Evolutionary conservation across 2,797 vertebrate genomes (phyloP).

Genomic region (Cyclopterus lumpus): DNA sequence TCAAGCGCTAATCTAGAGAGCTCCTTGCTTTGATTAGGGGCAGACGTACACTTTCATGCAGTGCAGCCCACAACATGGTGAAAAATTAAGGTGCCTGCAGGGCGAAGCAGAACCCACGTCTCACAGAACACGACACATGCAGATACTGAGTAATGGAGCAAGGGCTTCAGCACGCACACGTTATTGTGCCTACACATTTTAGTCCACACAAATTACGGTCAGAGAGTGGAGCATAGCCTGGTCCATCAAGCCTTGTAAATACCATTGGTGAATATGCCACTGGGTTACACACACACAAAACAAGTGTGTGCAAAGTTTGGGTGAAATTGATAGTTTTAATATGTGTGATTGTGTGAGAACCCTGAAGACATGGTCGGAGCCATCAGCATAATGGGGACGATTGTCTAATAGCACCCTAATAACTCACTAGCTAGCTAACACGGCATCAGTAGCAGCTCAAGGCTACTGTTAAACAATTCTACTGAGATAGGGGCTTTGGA

Average conservation of each 20-base stretch:
- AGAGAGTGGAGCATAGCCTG: constrained; percentile 69
- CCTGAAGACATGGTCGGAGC: constrained; percentile 61
- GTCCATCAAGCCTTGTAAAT: constrained; percentile 76
- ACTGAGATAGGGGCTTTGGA: constrained; percentile 59
- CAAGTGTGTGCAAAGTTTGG: constrained; percentile 54
- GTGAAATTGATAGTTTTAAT: constrained; percentile 75
- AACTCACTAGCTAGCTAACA: constrained; percentile 66
- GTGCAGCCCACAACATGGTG: constrained; percentile 71
- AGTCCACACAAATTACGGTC: constrained; percentile 76
- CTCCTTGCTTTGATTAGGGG: constrained; percentile 79
- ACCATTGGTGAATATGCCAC: constrained; percentile 81
- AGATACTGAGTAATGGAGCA: constrained; percentile 71
- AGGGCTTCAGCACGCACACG: constrained; percentile 29
- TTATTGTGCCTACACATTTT: constrained; percentile 26
- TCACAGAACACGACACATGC: constrained; percentile 70
- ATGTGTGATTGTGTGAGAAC: constrained; percentile 58
- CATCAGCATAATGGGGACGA: constrained; percentile 62
- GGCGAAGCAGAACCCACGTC: constrained; percentile 71
- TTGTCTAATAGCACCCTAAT: constrained; percentile 69
- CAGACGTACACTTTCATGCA: constrained; percentile 66
- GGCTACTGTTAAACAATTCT: constrained; percentile 69
- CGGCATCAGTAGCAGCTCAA: constrained; percentile 53
- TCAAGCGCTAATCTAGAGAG: constrained; percentile 81
- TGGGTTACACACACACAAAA: constrained; percentile 58
- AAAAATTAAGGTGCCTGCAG: constrained; percentile 82